Conservation (phyloP, 2,113 vertebrate species). For the Hemiprocne comata region DNA sequence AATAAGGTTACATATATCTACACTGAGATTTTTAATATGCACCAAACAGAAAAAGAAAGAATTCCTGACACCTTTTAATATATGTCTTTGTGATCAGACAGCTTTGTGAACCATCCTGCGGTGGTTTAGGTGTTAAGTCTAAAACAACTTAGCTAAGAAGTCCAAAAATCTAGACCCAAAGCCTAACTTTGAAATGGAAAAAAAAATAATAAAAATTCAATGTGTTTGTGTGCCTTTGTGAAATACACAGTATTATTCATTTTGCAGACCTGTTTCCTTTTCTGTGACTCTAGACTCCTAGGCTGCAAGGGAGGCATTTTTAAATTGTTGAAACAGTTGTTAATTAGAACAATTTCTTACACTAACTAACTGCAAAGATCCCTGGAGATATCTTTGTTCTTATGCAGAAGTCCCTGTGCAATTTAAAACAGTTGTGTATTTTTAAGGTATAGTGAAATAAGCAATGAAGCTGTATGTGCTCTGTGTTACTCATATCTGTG, state of each 20-base stretch:
- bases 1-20: neutral
- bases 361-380: neutral
- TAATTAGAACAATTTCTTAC: conserved; percentile 29
- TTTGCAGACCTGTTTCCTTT: neutral
- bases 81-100: neutral
- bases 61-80: neutral
- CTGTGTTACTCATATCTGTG: neutral
- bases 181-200: neutral
- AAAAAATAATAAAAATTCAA: no score
- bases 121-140: neutral
- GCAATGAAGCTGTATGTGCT: neutral
- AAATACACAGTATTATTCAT: neutral
- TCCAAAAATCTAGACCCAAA: neutral
- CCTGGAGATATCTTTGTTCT: neutral
- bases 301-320: neutral
- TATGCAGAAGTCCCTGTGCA: neutral
- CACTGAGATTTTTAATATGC: neutral
- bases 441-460: neutral
- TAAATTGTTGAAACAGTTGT: neutral
- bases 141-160: no score
- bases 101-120: neutral
- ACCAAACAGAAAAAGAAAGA: neutral
- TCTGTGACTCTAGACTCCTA: neutral
- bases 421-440: neutral
- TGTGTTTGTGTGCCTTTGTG: neutral